A percentile compares a stretch with the other conserved stretches of the same genome.
Evolutionary conservation across 2,113 vertebrate genomes (phyloP).

Genomic region (Lutjanus erythropterus): DNA sequence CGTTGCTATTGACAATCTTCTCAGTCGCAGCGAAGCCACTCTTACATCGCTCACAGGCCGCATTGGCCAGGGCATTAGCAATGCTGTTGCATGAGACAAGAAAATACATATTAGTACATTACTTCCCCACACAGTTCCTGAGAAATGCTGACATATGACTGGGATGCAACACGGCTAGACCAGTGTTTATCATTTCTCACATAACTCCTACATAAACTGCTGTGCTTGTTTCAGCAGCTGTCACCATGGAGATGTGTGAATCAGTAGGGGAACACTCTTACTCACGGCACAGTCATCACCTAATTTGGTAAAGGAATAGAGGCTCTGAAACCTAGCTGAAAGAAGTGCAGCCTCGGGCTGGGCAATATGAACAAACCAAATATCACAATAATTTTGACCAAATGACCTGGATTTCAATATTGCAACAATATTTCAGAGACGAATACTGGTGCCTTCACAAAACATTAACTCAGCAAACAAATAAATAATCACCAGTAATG

Average conservation of each 20-base stretch:
- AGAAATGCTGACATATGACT: slow-evolving; percentile 32
- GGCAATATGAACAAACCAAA: no score
- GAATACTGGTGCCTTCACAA: no score
- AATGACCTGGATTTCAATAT: no score
- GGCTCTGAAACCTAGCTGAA: background rate
- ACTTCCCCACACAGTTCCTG: background rate
- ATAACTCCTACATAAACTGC: slow-evolving; percentile 29
- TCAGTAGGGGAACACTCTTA: slow-evolving; percentile 35
- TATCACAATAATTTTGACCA: no score
- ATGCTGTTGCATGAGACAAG: slow-evolving; percentile 89
- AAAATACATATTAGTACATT: slow-evolving; percentile 14
- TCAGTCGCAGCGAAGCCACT: slow-evolving; percentile 93
- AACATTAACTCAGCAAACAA: no score
- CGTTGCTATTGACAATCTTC: slow-evolving; percentile 97
- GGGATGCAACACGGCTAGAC: slow-evolving; percentile 1
- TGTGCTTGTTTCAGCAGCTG: slow-evolving; percentile 47
- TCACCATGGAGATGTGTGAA: slow-evolving; percentile 33
- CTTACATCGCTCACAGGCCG: slow-evolving; percentile 94
- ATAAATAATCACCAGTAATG: no score
- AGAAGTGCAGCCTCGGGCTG: background rate
- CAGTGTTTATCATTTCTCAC: slow-evolving; percentile 52
- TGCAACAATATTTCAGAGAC: no score
- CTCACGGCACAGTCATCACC: slow-evolving; percentile 41
- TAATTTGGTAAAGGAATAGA: slow-evolving; percentile 61
- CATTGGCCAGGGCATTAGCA: slow-evolving; percentile 95